Percentiles rank a stretch among this genome's conserved stretches.
phyloP scores from a whole-genome alignment of 2,888 invertebrate species.

The Scaptomyza flava region DNA sequence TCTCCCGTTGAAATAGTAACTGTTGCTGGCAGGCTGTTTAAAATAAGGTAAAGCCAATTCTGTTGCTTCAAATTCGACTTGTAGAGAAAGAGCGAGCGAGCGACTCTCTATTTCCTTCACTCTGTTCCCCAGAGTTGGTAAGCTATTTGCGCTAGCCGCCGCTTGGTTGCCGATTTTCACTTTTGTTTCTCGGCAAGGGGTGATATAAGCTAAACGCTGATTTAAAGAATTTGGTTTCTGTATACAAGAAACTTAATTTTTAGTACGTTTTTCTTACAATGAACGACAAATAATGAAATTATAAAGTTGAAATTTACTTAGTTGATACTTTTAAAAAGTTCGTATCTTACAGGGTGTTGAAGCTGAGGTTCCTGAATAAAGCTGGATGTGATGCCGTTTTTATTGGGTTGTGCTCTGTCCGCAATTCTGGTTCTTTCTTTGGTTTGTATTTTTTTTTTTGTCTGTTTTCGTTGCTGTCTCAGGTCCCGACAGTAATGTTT shows the following conservation, averaged over 20 bases:
- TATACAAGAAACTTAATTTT: background rate
- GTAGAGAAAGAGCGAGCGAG: background rate
- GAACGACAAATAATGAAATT: background rate
- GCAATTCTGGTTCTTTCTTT: conserved; percentile 22
- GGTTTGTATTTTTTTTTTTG: background rate
- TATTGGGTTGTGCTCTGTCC: conserved; percentile 31
- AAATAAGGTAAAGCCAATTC: conserved; percentile 35
- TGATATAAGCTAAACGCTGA: background rate
- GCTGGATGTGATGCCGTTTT: conserved; percentile 21
- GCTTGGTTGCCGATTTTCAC: conserved; percentile 16
- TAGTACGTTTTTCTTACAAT: background rate
- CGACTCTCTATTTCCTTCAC: background rate
- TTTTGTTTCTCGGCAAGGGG: background rate
- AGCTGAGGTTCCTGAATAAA: background rate
- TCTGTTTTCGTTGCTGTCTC: conserved; percentile 1
- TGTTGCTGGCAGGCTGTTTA: conserved; percentile 28
- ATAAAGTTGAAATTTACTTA: background rate
- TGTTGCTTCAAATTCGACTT: background rate
- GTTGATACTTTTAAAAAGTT: background rate
- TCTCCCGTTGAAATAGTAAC: conserved; percentile 37
- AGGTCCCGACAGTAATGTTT: conserved; percentile 69
- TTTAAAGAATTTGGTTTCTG: background rate
- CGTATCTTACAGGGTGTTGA: conserved; percentile 16
- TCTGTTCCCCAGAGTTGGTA: conserved; percentile 27
- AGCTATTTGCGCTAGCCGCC: conserved; percentile 37